A percentile compares a stretch with the other conserved stretches of the same genome.
Conservation (phyloP, 1,140 invertebrate species). For the Monochamus saltuarius region DNA sequence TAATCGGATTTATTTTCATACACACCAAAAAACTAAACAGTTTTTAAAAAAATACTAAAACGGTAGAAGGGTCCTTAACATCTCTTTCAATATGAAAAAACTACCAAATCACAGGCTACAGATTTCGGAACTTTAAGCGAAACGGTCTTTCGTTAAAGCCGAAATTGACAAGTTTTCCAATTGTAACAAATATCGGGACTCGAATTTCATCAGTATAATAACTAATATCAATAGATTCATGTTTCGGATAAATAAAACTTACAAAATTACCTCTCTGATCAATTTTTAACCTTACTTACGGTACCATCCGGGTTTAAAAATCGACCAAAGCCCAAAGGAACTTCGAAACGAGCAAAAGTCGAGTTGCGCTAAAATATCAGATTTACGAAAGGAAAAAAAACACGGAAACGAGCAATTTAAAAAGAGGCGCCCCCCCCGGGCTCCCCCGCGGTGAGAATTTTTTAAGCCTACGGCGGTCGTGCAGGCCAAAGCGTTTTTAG, state of each 20-base stretch:
- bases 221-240: conserved; percentile 15
- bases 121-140: conserved; percentile 10
- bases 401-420: too few species aligned
- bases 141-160: conserved; percentile 17
- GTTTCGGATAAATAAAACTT: conserved; percentile 8
- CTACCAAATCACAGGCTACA: conserved; percentile 38
- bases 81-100: conserved; percentile 22
- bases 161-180: conserved; percentile 21
- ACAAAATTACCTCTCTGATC: conserved; percentile 1
- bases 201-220: conserved; percentile 14
- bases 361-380: too few species aligned
- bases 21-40: conserved; percentile 34
- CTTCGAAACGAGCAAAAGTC: too few species aligned
- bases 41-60: conserved; percentile 37
- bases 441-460: neutral
- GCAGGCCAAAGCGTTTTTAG: neutral
- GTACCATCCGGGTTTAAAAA: neutral
- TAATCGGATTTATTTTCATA: conserved; percentile 37
- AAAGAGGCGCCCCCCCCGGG: neutral
- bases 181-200: conserved; percentile 16
- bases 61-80: conserved; percentile 23
- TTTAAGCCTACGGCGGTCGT: neutral
- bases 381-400: too few species aligned
- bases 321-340: too few species aligned
- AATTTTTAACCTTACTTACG: neutral